phyloP scores from a whole-genome alignment of 1,140 invertebrate species.

The Idris sp. region DNA sequence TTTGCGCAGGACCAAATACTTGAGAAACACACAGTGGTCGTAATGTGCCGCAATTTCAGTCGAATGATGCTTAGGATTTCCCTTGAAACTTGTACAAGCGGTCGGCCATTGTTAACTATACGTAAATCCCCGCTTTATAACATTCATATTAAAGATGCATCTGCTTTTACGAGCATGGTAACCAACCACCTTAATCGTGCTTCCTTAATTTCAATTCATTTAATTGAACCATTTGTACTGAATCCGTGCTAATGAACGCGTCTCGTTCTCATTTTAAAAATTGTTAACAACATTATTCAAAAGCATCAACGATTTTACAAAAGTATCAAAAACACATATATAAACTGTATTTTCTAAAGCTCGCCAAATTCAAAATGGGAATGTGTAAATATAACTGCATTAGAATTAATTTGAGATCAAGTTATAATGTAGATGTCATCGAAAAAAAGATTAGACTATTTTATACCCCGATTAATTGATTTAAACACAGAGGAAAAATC shows the following conservation, averaged over 20 bases:
- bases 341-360: conserved; percentile 1
- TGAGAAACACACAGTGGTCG: conserved; percentile 1
- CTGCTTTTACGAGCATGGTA: conserved; percentile 35
- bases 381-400: no score
- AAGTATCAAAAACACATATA: no score
- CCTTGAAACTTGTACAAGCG: conserved; percentile 23
- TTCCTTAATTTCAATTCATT: conserved; percentile 48
- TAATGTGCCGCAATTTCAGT: conserved; percentile 24
- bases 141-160: conserved; percentile 54
- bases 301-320: no score
- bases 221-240: conserved; percentile 50
- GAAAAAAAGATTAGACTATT: no score
- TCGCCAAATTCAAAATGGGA: conserved; percentile 6
- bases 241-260: conserved; percentile 23
- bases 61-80: conserved; percentile 15
- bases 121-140: conserved; percentile 28
- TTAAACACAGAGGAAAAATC: no score
- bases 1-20: no score
- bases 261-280: conserved; percentile 17
- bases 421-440: no score
- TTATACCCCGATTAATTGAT: no score
- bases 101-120: conserved; percentile 30
- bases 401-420: no score
- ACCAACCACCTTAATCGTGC: conserved; percentile 40
- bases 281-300: conserved; percentile 33